Evolutionary conservation across 1,140 invertebrate species (phyloP).

Genomic region (Cotesia glomerata): DNA sequence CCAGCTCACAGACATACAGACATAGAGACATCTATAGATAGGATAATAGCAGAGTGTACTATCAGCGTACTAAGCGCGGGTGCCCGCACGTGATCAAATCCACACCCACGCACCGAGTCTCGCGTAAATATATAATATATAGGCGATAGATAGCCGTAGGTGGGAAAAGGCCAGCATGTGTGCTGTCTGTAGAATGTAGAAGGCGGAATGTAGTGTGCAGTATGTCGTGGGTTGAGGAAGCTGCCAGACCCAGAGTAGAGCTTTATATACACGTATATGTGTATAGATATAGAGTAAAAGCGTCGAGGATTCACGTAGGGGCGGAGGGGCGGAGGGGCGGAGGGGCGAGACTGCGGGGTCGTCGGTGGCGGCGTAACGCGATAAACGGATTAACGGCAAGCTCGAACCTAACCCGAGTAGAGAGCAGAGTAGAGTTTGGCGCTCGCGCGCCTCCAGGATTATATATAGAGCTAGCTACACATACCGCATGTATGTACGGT

Average conservation of each 20-base stretch:
- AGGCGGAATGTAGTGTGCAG: too few species aligned
- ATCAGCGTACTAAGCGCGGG: not conserved
- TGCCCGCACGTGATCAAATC: constrained; percentile 1
- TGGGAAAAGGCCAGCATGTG: not conserved
- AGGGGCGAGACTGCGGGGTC: constrained; percentile 43
- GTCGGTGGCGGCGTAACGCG: constrained; percentile 58
- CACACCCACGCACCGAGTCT: not conserved
- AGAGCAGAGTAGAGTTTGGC: constrained; percentile 45
- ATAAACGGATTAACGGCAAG: constrained; percentile 60
- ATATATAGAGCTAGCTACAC: too few species aligned
- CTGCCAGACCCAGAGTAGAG: too few species aligned
- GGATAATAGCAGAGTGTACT: too few species aligned
- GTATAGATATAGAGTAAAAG: not conserved
- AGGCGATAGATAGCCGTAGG: not conserved
- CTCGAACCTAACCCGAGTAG: constrained; percentile 41
- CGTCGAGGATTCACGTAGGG: not conserved
- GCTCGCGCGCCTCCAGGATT: constrained; percentile 8
- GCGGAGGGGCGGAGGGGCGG: constrained; percentile 18
- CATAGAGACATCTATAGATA: too few species aligned
- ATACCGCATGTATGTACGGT: not conserved
- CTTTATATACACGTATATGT: too few species aligned
- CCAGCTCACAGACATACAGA: too few species aligned
- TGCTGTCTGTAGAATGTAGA: not conserved
- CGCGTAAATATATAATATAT: not conserved
- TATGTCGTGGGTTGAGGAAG: too few species aligned